Evolutionary conservation across 2,888 invertebrate genomes (phyloP), one percentile per base, ranked within the genome.

Genomic region (Agrotis exclamationis): DNA sequence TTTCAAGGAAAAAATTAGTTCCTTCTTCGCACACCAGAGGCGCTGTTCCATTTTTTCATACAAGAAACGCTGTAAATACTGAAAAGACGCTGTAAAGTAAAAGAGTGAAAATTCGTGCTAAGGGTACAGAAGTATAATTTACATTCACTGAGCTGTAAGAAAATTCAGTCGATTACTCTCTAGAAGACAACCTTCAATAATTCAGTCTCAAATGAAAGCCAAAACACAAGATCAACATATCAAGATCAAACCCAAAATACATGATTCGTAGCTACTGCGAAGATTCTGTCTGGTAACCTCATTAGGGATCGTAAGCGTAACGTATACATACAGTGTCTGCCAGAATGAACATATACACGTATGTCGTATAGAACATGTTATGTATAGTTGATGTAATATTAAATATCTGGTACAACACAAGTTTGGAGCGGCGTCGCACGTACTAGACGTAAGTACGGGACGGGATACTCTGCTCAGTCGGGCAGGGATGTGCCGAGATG

Each of bases 401-500:
- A 83, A 84, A 82, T 84, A 84, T 79, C 71, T 80, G 64, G 70
- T 78, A 80, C 57, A 86, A 85, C 86, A 88, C 82, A 88, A 89
- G 89, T 89, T 88, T 81, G 84, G 85, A 76, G 76, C 76, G 70
- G 74, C 76, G 80, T 81, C 80, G 80, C 84, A 83, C 84, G 76
- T 81, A 79, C 72, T 63, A 60, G 73, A 73, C 66, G 82, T 90
- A 86, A 88, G 89, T 87, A 87, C 84, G 84, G 88, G 86, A 87
- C 85, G 82, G 87, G 86, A 88, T 87, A 85, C 84, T 85, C 85
- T 86, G 85, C 84, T 86, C 86, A 85, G 80, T 76, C 66, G 69
- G 18, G 4, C 45, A 84, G 85, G 84, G 84, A 4, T 85, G 85
- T 73, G 47, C 79, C 28, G 9, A 44, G 24, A 18, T 39, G 39